Percentiles rank a stretch among this genome's conserved stretches.
Evolutionary conservation across 1,140 invertebrate genomes (phyloP).

Genomic region (Sipha flava): DNA sequence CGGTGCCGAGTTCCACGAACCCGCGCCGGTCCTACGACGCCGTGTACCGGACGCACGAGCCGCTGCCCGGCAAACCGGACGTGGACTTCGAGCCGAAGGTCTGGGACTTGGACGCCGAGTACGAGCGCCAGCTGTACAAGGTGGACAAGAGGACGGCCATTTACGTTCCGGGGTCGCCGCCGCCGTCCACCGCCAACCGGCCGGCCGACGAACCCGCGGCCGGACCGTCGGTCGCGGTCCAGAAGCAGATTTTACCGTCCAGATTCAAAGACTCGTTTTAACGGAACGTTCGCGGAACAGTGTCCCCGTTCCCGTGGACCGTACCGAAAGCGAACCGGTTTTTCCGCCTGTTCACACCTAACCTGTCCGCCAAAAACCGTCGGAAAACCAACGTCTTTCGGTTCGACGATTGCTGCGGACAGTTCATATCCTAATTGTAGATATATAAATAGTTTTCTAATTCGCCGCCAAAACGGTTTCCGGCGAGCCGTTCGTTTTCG

Average conservation of each 20-base stretch:
- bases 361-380: too few species aligned
- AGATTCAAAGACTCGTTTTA: conserved; percentile 22
- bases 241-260: conserved; percentile 14
- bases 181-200: not conserved
- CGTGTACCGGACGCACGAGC: conserved; percentile 72
- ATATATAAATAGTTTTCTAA: too few species aligned
- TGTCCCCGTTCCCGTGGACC: too few species aligned
- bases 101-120: conserved; percentile 62
- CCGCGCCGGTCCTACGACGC: conserved; percentile 54
- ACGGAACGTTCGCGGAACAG: not conserved
- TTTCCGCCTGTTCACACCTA: too few species aligned
- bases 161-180: not conserved
- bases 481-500: too few species aligned
- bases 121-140: conserved; percentile 10
- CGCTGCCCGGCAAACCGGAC: conserved; percentile 59
- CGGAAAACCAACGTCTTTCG: too few species aligned
- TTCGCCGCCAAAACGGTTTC: too few species aligned
- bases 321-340: too few species aligned
- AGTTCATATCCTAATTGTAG: too few species aligned
- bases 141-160: conserved; percentile 1
- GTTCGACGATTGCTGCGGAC: too few species aligned
- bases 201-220: not conserved
- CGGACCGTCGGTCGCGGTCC: not conserved
- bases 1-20: conserved; percentile 6
- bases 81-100: conserved; percentile 63